phyloP scores from a whole-genome alignment of 2,888 invertebrate species.

The Agrilus biguttatus region DNA sequence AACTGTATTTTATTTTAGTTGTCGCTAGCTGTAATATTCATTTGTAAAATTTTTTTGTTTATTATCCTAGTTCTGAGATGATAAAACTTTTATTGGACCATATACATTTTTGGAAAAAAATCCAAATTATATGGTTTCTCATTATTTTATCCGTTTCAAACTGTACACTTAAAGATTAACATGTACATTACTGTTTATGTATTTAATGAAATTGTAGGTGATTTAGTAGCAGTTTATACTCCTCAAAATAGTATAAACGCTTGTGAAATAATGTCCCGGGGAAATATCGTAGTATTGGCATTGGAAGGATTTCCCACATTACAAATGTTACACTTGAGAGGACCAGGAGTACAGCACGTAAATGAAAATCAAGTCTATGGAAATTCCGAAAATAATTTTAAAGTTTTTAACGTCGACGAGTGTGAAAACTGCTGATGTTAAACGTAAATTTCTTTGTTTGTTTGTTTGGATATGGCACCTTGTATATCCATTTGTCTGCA shows the following conservation, averaged over 20 bases:
- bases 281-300: conserved; percentile 53
- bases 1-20: not conserved
- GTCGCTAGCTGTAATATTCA: conserved; percentile 4
- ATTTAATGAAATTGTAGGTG: conserved; percentile 38
- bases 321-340: conserved; percentile 46
- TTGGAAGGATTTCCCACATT: conserved; percentile 50
- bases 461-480: conserved; percentile 8
- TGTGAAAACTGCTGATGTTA: conserved; percentile 24
- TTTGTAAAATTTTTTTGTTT: not conserved
- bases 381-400: conserved; percentile 40
- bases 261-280: conserved; percentile 63
- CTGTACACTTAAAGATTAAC: no score
- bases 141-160: no score
- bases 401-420: conserved; percentile 41
- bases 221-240: conserved; percentile 64
- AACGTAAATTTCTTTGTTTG: conserved; percentile 7
- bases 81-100: no score
- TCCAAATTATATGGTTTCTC: no score
- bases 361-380: conserved; percentile 31
- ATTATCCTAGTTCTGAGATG: no score
- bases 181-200: no score
- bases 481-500: not conserved
- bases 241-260: conserved; percentile 60
- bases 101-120: no score
- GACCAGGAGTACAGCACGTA: conserved; percentile 19